Base-by-base conservation (phyloP, 37 sponge, comb jelly and placozoan genomes). In the Aplysina aerophoba region DNA sequence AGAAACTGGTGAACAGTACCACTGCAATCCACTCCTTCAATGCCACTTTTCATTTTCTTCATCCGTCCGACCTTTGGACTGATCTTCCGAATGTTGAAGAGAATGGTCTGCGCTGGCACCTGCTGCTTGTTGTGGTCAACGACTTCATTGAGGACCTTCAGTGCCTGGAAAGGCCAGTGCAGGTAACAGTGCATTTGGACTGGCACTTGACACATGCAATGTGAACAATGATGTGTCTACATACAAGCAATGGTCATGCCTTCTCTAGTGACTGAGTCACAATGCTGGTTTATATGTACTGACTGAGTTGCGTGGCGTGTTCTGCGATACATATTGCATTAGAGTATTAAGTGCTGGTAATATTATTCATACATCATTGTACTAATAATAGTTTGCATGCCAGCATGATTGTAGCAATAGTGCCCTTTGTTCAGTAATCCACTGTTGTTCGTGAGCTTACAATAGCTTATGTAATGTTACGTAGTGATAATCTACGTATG, bases 101-200 rank as follows among this genome's bases (percentile, higher is more conserved):
- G 71, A 35, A 69, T 69, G 30, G 6, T n/a, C 11, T 35, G 12
- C 6, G 28, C 34, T n/a, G 71, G 17, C 28, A 69, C 71, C 34
- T 69, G 14, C 71, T 69, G 28, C 33, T 69, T 69, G 71, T 69
- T 30, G 34, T 69, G 71, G 34, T 69, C 71, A 6, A 16, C 30
- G 34, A 15, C 11, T 11, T 69, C 33, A 12, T 17, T 17, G 17
- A 69, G 27, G 31, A 69, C 30, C 34, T 69, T 30, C 15, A 35
- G 35, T 69, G 71, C 71, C 71, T 69, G 71, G 1, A 6, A 27
- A 17, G 71, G 30, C 17, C 1, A 31, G 4, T 69, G 34, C 13
- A 17, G 4, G 34, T n/a, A 69, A 35, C 33, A 27, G 71, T 69
- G 34, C 6, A 17, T 69, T 4, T 69, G 71, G 63, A 27, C 63